Base-by-base conservation (phyloP, 2,888 invertebrate genomes). In the Andricus quercusramuli region DNA sequence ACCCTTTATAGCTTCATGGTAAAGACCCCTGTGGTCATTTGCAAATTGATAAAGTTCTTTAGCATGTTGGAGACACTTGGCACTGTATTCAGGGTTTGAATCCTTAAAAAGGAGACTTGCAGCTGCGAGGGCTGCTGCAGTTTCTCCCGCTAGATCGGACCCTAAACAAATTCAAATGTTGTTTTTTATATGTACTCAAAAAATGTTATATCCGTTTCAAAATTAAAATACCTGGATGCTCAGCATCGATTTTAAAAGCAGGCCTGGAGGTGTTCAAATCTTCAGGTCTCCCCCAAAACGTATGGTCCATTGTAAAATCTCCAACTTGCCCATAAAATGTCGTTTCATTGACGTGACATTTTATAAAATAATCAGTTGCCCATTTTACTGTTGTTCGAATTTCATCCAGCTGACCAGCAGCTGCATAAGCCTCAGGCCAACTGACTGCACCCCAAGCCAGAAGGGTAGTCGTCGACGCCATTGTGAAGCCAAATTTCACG, bases 231-330 rank as follows among this genome's bases (percentile, higher is more conserved):
- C 94, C 94, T 80, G 95, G 95, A 87, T 94, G 93, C 44, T 93
- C 90, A 17, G 92, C 87, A 82, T 94, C 94, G 77, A 95, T 94
- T 89, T 94, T 95, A 88, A 93, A 94, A 6, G 95, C 93, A 2
- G 95, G 95, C 80, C 95, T 92, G 1, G 93, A 91, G 91, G 93
- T 94, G 80, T 94, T 94, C 89, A 94, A 93, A 70, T 95, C 94
- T 89, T 95, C 95, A 5, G 95, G 95, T 76, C 95, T 91, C 3
- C 95, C 95, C 95, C 95, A 95, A 88, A 93, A 95, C 1, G 91
- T 90, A 86, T 95, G 95, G 87, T 95, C 95, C 20, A 93, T 87
- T 25, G 91, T 89, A 79, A 95, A 95, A 86, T 94, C 94, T 1
- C 94, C 94, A 25, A 95, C 94, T 92, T 94, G 94, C 0, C 94